Percentiles rank a stretch among this genome's conserved stretches.
Evolutionary conservation across 2,888 invertebrate genomes (phyloP).

Genomic region (Malthinus seriepunctatus): DNA sequence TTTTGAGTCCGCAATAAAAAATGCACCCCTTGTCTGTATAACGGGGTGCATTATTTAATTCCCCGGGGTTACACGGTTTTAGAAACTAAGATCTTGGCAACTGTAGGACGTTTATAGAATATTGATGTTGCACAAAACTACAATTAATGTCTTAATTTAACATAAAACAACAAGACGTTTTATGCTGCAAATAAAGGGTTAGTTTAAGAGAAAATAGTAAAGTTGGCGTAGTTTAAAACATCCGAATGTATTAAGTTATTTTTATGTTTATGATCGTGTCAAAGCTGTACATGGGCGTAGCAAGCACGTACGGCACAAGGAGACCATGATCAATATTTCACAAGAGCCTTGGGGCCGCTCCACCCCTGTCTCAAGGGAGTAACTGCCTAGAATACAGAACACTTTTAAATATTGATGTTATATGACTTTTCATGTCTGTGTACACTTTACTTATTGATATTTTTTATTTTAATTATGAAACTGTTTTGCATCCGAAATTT

Average conservation of each 20-base stretch:
- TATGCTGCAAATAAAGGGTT: background rate
- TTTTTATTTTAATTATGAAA: background rate
- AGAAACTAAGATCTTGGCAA: slow-evolving; percentile 22
- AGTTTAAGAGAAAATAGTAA: background rate
- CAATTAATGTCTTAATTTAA: slow-evolving; percentile 40
- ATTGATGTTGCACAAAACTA: slow-evolving; percentile 21
- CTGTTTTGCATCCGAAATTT: too few relatives aligned
- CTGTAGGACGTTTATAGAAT: slow-evolving; percentile 17
- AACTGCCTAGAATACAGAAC: slow-evolving; percentile 47
- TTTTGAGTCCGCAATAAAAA: slow-evolving; percentile 49
- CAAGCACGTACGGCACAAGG: slow-evolving; percentile 37
- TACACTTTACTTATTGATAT: slow-evolving; percentile 20
- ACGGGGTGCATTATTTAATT: slow-evolving; percentile 47
- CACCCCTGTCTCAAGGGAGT: slow-evolving; percentile 45
- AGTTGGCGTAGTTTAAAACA: slow-evolving; percentile 12
- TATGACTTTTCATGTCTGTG: slow-evolving; percentile 34
- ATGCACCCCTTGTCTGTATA: slow-evolving; percentile 47
- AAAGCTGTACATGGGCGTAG: slow-evolving; percentile 33
- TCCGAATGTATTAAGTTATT: slow-evolving; percentile 25
- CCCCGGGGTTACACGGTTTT: slow-evolving; percentile 34
- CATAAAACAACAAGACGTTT: slow-evolving; percentile 8
- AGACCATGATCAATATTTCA: slow-evolving; percentile 51
- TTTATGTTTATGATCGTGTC: slow-evolving; percentile 32
- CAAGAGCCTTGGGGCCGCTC: slow-evolving; percentile 46
- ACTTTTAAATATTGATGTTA: slow-evolving; percentile 40